Evolutionary conservation across 2,888 invertebrate genomes (phyloP), one percentile per base, ranked within the genome.

Genomic region (Tanaodytes sp.): DNA sequence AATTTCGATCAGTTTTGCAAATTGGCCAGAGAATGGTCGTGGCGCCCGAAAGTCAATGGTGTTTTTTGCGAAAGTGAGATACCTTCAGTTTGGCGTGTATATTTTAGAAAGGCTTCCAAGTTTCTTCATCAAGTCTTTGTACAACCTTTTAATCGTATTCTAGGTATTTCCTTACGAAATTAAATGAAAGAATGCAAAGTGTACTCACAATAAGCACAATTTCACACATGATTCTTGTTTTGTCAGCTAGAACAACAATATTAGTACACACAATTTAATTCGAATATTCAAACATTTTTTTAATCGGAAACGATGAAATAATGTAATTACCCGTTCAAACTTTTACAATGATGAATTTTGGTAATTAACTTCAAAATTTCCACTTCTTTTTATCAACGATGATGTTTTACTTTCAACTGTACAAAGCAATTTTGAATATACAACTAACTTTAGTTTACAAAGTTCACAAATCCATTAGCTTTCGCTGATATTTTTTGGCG

Each of bases 1-100:
- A 91, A 91, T 78, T 95, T 94, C 82, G 94, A 95, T 79, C 91
- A 93, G 70, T 95, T 95, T 86, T 94, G 94, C 84, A 90, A 91
- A 49, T 89, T 94, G 63, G 91, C 94, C 75, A 91, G 92, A 2
- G 94, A 95, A 87, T 90, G 89, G 85, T 88, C 77, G 80, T 89
- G 87, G 87, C 88, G 79, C 39, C 71, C 74, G 63, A 84, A 81
- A 75, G 80, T 68, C 75, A 84, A 84, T 73, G 82, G 83, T 71
- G 76, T 81, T 40, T 79, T 77, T 76, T 79, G 80, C 72, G 84
- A 85, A 84, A 84, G 84, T 85, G 83, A 85, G 83, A 84, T 83
- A 82, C 79, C 81, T 83, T 84, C 84, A 75, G 78, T 83, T 83
- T 83, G 81, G 82, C 80, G 80, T 84, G 77, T 82, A 76, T 82